Evolutionary conservation across 2,113 vertebrate genomes (phyloP).

Genomic region (Coptodon bakossiorum): DNA sequence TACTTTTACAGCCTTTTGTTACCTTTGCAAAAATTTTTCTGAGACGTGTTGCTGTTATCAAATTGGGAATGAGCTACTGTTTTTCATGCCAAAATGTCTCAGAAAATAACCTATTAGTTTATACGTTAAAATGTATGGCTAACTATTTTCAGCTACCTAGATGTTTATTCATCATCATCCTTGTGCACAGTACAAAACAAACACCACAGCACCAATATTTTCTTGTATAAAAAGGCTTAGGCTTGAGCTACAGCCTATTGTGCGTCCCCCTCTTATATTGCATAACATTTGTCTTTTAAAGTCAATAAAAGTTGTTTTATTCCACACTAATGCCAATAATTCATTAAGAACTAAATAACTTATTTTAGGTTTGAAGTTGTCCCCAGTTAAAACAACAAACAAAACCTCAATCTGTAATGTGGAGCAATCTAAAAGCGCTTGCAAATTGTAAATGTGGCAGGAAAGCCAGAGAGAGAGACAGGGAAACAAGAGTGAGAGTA

Average conservation of each 20-base stretch:
- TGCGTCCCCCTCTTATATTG: not conserved
- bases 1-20: no score
- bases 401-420: not conserved
- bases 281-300: not conserved
- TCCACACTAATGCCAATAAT: not conserved
- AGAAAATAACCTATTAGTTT: no score
- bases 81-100: no score
- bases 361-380: not conserved
- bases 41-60: no score
- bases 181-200: not conserved
- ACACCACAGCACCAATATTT: not conserved
- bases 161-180: not conserved
- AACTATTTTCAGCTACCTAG: no score
- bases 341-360: not conserved
- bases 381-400: not conserved
- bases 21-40: no score
- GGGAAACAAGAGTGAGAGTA: not conserved
- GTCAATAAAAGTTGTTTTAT: not conserved
- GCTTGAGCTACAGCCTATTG: not conserved
- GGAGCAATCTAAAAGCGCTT: not conserved
- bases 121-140: not conserved
- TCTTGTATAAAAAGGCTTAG: not conserved
- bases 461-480: not conserved
- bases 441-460: not conserved
- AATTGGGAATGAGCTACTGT: no score